Conservation (phyloP, 64 coral and sea anemone species). For the Dendronephthya gigantea region DNA sequence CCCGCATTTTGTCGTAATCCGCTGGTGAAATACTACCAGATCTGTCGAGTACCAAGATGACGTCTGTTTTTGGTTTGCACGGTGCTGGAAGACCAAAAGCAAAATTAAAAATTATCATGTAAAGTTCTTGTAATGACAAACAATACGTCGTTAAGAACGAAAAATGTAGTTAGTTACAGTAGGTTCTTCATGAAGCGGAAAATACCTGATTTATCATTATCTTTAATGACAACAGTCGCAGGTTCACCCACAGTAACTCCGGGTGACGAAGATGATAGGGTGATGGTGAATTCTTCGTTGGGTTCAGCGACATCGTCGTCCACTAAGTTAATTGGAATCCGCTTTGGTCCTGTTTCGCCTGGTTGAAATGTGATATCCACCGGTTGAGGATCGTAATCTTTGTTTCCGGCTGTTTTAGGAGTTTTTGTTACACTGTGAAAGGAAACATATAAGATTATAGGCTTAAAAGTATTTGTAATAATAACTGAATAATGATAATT, state of each 20-base stretch:
- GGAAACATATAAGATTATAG: not conserved
- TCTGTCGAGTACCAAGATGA: not conserved
- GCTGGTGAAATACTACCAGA: not conserved
- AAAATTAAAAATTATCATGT: no score
- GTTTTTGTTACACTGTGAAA: not conserved
- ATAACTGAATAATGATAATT: no score
- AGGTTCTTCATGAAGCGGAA: no score
- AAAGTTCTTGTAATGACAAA: no score
- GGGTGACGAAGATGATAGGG: not conserved
- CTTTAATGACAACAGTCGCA: no score
- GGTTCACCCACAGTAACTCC: not conserved
- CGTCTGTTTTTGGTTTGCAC: not conserved
- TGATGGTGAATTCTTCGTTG: not conserved
- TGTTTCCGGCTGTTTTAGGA: not conserved
- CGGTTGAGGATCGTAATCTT: not conserved
- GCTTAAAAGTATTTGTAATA: no score
- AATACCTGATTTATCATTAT: no score
- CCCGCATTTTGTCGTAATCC: conserved; percentile 25
- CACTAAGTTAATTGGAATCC: not conserved
- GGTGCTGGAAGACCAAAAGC: not conserved
- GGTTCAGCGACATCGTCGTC: not conserved
- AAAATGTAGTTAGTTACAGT: no score
- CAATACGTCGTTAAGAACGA: no score
- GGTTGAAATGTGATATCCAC: not conserved
- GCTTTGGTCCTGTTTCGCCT: not conserved